Base-by-base conservation (phyloP, 2,888 invertebrate genomes). In the Acholoe squamosa region DNA sequence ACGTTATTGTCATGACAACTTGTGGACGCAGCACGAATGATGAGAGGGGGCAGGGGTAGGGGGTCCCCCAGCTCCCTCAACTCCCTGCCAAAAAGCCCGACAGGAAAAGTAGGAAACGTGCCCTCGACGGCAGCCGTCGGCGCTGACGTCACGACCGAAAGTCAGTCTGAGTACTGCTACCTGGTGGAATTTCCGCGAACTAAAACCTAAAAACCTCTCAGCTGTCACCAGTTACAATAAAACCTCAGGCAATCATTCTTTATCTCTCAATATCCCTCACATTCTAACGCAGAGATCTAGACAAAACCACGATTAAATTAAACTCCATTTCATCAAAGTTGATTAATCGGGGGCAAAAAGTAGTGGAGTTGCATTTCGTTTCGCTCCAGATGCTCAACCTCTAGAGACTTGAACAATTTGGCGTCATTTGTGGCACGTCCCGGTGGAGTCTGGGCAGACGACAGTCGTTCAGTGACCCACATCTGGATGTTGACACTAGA, bases 1-100 rank as follows among this genome's bases (percentile, higher is more conserved):
- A 71, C 71, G 80, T 33, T 80, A 80, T 80, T 80, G 80, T 80
- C 80, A 80, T 80, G 80, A 80, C 80, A 80, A 80, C 80, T 80
- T 19, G 80, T 19, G 80, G 34, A 80, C 80, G 43, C 80, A 7
- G 16, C 22, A 34, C 34, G 80, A 80, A 80, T 80, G 34, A 80
- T 80, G 80, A 80, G 43, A 43, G 43, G 80, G 80, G 80, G 16
- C 80, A 19, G 43, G 43, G 43, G 80, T 1, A 34, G 80, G 80
- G 80, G 80, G 10, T 14, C 80, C 43, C 80, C 25, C 76, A 19
- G n/a, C 76, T 14, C 76, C 76, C 76, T 76, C 76, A 19, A 28
- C 76, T 16, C 34, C 33, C 80, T 34, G 43, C 80, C 34, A n/a
- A 33, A 80, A 80, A 80, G 5, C 16, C 76, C 31, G 61, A 61